Base-by-base conservation (phyloP, 2,113 vertebrate genomes). In the Mugil cephalus region DNA sequence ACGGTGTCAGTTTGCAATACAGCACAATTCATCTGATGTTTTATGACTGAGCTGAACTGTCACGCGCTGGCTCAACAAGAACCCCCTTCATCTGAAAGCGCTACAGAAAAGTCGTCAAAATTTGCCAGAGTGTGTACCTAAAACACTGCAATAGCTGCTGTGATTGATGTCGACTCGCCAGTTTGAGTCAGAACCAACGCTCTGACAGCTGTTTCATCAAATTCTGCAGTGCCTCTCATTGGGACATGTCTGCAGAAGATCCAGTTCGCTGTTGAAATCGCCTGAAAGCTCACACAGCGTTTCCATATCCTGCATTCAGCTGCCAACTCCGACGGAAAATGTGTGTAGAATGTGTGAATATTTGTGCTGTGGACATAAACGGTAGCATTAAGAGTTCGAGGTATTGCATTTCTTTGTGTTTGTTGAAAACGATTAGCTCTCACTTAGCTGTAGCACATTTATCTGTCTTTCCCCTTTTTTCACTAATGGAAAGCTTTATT, bases 151-250 rank as follows among this genome's bases (percentile, higher is more conserved):
- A 6, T 9, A 15, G 10, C 11, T 21, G 17, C 14, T 51, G 14
- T 13, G 38, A n/a, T n/a, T 56, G 35, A 70, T 15, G 68, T 59
- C 35, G 10, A 50, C 45, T 21, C 6, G 19, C 24, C 10, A 30
- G 17, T 56, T 47, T 18, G n/a, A 48, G n/a, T 35, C 19, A 12
- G 7, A 39, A 24, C 40, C 64, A 45, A 10, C 7, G 42, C 47
- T 55, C 36, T 48, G 42, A 24, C 21, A 63, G 58, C 43, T 45
- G 58, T 51, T 77, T 63, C 35, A 3, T 70, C 66, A 64, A 36
- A 56, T 40, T 42, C 14, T 55, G n/a, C 30, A 52, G 19, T 15
- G 30, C 14, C 45, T 50, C 43, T 54, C 47, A 18, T 30, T 48
- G 40, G 21, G 18, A 61, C 36, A 8, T 30, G 10, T 7, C 45